phyloP scores from a whole-genome alignment of 2,113 vertebrate genomes.

The Psilopsiagon aymara region DNA sequence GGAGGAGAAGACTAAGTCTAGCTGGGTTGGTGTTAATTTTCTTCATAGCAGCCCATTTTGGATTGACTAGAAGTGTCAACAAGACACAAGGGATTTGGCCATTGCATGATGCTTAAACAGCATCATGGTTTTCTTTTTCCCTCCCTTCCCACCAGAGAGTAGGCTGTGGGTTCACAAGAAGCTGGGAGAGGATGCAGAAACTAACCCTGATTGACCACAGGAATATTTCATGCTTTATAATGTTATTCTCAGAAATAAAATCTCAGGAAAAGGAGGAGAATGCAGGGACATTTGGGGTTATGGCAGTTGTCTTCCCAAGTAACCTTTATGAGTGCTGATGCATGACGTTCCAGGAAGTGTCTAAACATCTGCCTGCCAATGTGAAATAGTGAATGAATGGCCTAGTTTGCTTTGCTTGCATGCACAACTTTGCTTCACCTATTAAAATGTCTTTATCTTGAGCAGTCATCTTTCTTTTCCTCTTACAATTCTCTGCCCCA shows the following conservation, averaged over 20 bases:
- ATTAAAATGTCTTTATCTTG: neutral
- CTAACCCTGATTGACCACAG: neutral
- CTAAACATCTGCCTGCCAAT: neutral
- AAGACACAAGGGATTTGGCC: fast-evolving
- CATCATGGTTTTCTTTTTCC: neutral
- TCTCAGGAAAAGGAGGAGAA: neutral
- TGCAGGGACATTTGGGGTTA: neutral
- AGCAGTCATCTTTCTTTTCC: neutral
- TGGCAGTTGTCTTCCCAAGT: neutral
- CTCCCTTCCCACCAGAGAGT: fast-evolving
- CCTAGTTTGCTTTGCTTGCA: neutral
- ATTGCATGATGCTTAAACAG: neutral
- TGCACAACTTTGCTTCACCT: neutral
- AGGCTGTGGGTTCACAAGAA: fast-evolving
- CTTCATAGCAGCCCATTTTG: neutral
- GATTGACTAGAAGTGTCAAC: neutral
- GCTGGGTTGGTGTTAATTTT: neutral
- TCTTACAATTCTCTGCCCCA: neutral
- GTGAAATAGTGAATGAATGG: neutral
- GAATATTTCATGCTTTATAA: neutral
- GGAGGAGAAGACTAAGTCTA: neutral
- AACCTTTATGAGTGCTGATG: fast-evolving
- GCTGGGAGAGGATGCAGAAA: neutral
- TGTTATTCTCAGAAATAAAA: neutral
- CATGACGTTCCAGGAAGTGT: neutral